These are phyloP conservation scores for Drosophila pruinosa DNA, from an alignment of 1,140 invertebrate species.

Conservation along the genomic window DNA sequence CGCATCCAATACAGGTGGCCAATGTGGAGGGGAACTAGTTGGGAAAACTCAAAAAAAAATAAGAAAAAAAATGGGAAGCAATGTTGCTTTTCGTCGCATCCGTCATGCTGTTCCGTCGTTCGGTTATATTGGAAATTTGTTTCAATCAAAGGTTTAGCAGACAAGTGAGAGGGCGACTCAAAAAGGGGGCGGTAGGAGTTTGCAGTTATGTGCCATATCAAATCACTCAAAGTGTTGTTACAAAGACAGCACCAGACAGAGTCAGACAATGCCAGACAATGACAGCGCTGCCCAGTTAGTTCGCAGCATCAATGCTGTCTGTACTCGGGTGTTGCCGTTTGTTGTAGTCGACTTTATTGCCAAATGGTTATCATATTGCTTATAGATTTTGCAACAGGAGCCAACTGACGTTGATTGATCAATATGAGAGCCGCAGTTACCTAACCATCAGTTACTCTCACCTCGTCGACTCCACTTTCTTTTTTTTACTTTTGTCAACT, in stretches of 20 bases:
- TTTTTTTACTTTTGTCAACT: constrained; percentile 57
- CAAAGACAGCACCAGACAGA: constrained; percentile 58
- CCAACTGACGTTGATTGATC: constrained; percentile 77
- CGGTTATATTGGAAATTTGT: constrained; percentile 73
- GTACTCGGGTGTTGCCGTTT: not conserved
- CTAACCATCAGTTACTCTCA: constrained; percentile 41
- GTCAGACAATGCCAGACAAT: constrained; percentile 21
- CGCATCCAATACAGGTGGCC: constrained; percentile 36
- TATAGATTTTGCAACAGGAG: constrained; percentile 63
- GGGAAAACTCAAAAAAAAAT: not conserved
- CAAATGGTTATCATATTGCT: constrained; percentile 81
- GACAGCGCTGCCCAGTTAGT: constrained; percentile 16
- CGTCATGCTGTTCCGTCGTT: constrained; percentile 56
- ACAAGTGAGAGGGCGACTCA: not conserved
- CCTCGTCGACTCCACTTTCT: not conserved
- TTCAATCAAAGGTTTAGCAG: constrained; percentile 62
- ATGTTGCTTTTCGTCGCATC: constrained; percentile 60
- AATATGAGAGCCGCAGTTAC: constrained; percentile 64
- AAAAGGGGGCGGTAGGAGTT: not conserved
- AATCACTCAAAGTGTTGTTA: constrained; percentile 74
- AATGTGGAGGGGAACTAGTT: not conserved
- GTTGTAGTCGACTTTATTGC: constrained; percentile 67
- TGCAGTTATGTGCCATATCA: constrained; percentile 64
- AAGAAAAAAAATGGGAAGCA: not conserved
- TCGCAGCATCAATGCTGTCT: not conserved